These are phyloP conservation scores for Dendrolimus kikuchii DNA, from an alignment of 1,140 invertebrate species.

Conservation along the genomic window DNA sequence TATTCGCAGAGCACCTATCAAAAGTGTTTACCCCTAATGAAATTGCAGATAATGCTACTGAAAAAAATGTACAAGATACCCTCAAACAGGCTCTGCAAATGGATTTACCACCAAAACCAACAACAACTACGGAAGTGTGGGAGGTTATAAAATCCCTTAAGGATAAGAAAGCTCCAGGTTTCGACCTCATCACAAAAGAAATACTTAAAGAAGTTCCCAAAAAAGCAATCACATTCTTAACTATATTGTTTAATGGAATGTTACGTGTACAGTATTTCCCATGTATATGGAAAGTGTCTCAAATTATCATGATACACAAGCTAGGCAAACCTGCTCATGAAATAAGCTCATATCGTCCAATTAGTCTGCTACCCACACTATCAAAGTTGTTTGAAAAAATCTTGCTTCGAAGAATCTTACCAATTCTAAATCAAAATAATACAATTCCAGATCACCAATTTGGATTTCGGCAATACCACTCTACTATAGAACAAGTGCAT, in stretches of 20 bases:
- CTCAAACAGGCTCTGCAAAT: conserved; percentile 8
- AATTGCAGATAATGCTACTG: conserved; percentile 8
- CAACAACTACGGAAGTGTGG: neutral
- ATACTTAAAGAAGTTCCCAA: conserved; percentile 1
- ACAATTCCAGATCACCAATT: conserved; percentile 1
- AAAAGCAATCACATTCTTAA: conserved; percentile 1
- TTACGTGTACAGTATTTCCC: conserved; percentile 4
- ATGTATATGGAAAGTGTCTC: conserved; percentile 5
- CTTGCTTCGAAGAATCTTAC: no score
- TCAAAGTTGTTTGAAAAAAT: neutral
- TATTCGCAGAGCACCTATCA: conserved; percentile 9
- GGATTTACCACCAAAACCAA: conserved; percentile 2
- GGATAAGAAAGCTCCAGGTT: conserved; percentile 10
- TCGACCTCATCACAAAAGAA: conserved; percentile 5
- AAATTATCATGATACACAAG: conserved; percentile 4
- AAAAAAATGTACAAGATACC: neutral
- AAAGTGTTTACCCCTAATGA: conserved; percentile 11
- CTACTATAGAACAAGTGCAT: conserved; percentile 9
- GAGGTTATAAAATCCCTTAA: neutral
- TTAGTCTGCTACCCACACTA: neutral
- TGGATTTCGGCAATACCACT: neutral
- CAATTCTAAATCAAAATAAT: neutral
- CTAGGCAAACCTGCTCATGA: conserved; percentile 1
- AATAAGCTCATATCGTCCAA: conserved; percentile 1
- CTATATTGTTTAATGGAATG: neutral